These are phyloP conservation scores for Halocynthia aurantium DNA, from an alignment of 23 tunicate genomes.

Conservation along the genomic window DNA sequence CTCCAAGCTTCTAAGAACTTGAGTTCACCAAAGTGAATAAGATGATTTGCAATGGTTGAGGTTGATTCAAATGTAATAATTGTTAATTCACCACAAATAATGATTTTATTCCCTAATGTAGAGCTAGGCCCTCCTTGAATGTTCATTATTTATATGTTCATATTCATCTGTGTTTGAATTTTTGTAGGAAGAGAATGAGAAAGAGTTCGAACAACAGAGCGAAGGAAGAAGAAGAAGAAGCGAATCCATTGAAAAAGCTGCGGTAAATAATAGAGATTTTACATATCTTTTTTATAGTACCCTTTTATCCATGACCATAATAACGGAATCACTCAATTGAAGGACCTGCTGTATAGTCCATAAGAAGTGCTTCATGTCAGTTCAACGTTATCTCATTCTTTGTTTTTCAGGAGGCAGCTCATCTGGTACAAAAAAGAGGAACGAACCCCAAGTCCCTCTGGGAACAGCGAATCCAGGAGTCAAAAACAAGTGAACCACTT, in stretches of 20 bases:
- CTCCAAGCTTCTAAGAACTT: too few relatives aligned
- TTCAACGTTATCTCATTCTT: too few relatives aligned
- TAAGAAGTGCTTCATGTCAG: not conserved
- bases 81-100: too few relatives aligned
- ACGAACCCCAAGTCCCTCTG: slow-evolving; percentile 58
- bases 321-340: too few relatives aligned
- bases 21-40: too few relatives aligned
- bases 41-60: too few relatives aligned
- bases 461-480: slow-evolving; percentile 69
- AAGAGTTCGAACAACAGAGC: slow-evolving; percentile 41
- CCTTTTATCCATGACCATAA: too few relatives aligned
- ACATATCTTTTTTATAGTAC: too few relatives aligned
- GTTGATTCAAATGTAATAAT: too few relatives aligned
- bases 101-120: too few relatives aligned
- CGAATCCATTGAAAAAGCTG: slow-evolving; percentile 78
- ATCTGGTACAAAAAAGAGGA: slow-evolving; percentile 46
- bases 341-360: not conserved
- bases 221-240: slow-evolving; percentile 38
- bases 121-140: too few relatives aligned
- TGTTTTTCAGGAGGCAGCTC: slow-evolving; percentile 66
- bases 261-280: not conserved
- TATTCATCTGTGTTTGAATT: not conserved
- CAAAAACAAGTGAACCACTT: slow-evolving; percentile 29
- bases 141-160: not conserved
- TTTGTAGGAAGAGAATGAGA: slow-evolving; percentile 40